These are phyloP conservation scores for Eilema griseolum DNA, from an alignment of 2,888 invertebrate genomes.

Conservation along the genomic window DNA sequence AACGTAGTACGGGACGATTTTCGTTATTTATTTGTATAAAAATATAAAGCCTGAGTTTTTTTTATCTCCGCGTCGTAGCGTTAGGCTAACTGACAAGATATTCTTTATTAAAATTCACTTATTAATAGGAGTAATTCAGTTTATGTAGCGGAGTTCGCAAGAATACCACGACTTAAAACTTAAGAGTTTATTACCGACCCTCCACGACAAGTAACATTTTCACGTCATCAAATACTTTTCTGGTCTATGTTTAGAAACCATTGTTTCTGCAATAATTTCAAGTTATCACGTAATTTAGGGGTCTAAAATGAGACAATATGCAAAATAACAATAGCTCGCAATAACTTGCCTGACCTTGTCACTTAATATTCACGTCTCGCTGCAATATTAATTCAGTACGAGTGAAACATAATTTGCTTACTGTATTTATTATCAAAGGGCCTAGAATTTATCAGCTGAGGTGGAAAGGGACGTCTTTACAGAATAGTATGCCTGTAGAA, in stretches of 20 bases:
- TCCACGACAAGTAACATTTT: too few species aligned
- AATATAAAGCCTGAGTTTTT: neutral
- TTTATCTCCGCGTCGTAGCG: too few species aligned
- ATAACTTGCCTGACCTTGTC: neutral
- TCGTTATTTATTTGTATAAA: neutral
- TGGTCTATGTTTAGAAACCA: neutral
- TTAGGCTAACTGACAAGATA: too few species aligned
- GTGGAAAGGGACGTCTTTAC: neutral
- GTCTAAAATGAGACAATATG: neutral
- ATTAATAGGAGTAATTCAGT: too few species aligned
- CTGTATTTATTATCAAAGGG: slow-evolving; percentile 4
- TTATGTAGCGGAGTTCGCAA: too few species aligned
- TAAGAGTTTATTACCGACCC: too few species aligned
- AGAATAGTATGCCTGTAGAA: neutral
- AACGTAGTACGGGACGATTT: too few species aligned
- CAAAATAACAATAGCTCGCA: neutral
- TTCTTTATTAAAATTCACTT: too few species aligned
- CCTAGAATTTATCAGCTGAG: neutral
- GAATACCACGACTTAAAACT: too few species aligned
- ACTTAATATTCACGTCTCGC: slow-evolving; percentile 4
- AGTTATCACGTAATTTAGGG: neutral
- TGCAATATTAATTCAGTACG: neutral
- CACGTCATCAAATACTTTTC: too few species aligned
- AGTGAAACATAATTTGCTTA: neutral
- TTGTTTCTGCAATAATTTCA: neutral